Evolutionary conservation across 2,113 vertebrate genomes (phyloP).

Genomic region (Hypocryptadius cinnamomeus): DNA sequence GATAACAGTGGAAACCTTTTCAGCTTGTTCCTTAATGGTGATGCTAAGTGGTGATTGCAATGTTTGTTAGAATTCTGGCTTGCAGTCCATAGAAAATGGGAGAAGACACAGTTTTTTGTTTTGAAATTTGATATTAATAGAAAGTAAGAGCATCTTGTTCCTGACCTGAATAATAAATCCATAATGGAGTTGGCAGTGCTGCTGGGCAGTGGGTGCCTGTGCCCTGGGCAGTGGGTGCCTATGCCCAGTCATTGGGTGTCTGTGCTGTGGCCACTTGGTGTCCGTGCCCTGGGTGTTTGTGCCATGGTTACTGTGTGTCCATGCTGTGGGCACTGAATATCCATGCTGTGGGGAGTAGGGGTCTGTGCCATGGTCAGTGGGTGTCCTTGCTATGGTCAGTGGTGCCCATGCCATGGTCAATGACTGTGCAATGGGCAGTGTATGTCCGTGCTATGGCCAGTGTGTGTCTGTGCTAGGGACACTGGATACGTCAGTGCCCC

Average conservation of each 20-base stretch:
- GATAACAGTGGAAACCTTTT: background rate
- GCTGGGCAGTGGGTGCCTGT: background rate
- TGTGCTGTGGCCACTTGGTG: fast-evolving
- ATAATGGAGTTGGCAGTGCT: background rate
- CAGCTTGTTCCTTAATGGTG: background rate
- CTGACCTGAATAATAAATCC: background rate
- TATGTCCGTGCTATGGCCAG: too few species aligned
- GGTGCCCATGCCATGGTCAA: background rate
- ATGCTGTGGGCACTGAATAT: fast-evolving
- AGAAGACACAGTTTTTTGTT: background rate
- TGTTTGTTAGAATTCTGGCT: background rate
- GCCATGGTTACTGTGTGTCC: background rate
- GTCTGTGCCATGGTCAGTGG: background rate
- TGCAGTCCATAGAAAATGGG: background rate
- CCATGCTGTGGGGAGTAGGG: background rate
- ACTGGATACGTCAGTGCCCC: background rate
- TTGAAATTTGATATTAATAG: background rate
- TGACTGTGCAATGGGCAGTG: too few species aligned
- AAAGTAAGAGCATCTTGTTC: background rate
- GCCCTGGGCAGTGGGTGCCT: background rate
- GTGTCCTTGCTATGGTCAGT: background rate
- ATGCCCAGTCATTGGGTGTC: background rate
- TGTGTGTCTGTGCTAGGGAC: background rate
- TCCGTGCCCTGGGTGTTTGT: too few species aligned
- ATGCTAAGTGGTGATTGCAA: background rate